Evolutionary conservation across 2,113 vertebrate genomes (phyloP).

Genomic region (Phrynocephalus versicolor): DNA sequence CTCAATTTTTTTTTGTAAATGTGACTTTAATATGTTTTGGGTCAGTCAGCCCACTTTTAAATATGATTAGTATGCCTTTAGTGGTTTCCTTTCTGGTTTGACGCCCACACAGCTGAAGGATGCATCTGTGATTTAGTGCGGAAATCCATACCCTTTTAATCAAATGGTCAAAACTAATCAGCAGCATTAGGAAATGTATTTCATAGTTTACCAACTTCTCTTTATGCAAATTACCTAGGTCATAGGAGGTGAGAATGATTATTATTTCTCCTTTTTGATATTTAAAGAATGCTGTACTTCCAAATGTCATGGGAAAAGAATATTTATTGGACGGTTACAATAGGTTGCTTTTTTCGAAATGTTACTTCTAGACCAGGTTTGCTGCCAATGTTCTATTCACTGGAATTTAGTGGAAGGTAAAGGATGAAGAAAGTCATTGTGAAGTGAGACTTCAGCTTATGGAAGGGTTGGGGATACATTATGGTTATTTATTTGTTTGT

Average conservation of each 20-base stretch:
- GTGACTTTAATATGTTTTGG: constrained; percentile 12
- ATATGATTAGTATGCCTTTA: background rate
- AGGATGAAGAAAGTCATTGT: no score
- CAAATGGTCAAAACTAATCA: constrained; percentile 48
- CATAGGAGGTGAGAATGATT: background rate
- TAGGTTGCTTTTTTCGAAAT: background rate
- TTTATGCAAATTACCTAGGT: background rate
- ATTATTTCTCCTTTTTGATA: background rate
- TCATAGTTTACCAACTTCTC: constrained; percentile 11
- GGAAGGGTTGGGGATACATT: no score
- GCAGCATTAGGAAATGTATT: background rate
- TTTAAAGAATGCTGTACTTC: background rate
- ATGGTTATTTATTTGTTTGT: no score
- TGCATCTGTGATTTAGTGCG: constrained; percentile 41
- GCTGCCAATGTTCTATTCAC: background rate
- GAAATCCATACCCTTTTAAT: constrained; percentile 49
- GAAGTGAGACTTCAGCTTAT: no score
- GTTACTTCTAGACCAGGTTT: background rate
- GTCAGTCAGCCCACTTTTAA: constrained; percentile 21
- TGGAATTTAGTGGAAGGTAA: no score
- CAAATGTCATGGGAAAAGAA: background rate
- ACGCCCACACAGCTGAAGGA: background rate
- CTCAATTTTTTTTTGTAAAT: background rate
- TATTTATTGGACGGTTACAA: background rate
- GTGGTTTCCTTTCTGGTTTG: constrained; percentile 42